Evolutionary conservation across 2,113 vertebrate genomes (phyloP).

Genomic region (Rhombomys opimus): DNA sequence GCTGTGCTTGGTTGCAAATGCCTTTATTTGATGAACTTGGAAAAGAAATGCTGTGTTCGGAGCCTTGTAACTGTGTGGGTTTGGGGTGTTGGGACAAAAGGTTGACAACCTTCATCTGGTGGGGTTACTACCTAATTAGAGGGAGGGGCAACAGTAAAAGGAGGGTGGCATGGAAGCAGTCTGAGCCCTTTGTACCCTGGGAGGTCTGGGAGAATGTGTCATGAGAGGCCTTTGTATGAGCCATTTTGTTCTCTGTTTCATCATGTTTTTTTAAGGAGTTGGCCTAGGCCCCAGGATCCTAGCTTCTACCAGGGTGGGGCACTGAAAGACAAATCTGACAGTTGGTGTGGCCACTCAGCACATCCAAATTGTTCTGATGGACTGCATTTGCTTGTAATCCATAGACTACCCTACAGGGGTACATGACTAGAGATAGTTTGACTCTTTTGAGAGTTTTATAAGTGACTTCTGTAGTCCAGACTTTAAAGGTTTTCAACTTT

Average conservation of each 20-base stretch:
- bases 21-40: neutral
- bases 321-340: neutral
- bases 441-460: neutral
- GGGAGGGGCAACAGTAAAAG: neutral
- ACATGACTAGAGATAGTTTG: too few relatives aligned
- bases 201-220: neutral
- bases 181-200: neutral
- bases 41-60: neutral
- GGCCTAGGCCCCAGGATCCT: neutral
- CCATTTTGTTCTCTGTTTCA: constrained; percentile 14
- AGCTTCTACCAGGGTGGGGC: neutral
- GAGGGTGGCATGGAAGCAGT: neutral
- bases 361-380: neutral
- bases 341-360: neutral
- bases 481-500: neutral
- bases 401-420: neutral
- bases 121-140: neutral
- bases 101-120: neutral
- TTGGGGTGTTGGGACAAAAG: neutral
- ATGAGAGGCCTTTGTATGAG: neutral
- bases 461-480: neutral
- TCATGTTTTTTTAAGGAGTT: constrained; percentile 1
- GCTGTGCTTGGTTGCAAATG: neutral
- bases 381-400: neutral
- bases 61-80: neutral